Evolutionary conservation across 1,140 invertebrate species (phyloP), one percentile per base, ranked within the genome.

Genomic region (Holotrichia oblita): DNA sequence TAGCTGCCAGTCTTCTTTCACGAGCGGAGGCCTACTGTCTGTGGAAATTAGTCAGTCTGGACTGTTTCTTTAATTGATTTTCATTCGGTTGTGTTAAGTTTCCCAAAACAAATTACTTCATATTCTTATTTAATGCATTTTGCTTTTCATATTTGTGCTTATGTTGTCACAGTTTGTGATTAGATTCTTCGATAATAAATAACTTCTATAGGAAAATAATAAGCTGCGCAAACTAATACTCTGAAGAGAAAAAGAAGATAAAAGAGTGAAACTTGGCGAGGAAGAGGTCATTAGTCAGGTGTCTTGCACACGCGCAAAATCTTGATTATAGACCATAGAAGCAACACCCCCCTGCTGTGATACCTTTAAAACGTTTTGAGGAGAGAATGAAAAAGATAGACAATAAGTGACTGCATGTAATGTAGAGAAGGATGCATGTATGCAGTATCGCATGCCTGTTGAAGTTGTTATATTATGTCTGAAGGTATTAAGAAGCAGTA

Each of bases 221-320:
- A 34, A 34, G 27, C 27, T 34, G 27, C 27, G 27, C 27, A 20
- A 40, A 17, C 12, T 59, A 27, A 20, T 77, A 40, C 6, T 55
- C 12, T 22, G 12, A 64, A 77, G 27, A 69, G 76, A 64, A n/a
- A n/a, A 44, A 34, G 2, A 34, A 34, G 27, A 34, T 9, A 20
- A 40, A 40, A 74, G 40, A 41, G 73, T 74, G 61, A 77, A 80
- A 79, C 78, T 80, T 73, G 64, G 76, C 34, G 40, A 44, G 80
- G 78, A 81, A 77, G 80, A 75, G 78, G 78, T 78, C 80, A 81
- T 81, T 81, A 81, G 78, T 81, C 75, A 79, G 80, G 78, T 81
- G 80, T 81, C 80, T 79, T 59, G 77, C 73, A 81, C 80, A 81
- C 78, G 78, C 80, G 79, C 77, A 48, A 42, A 55, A 34, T 75